Evolutionary conservation across 2,797 vertebrate species (phyloP).

Genomic region (Amazona finschi): DNA sequence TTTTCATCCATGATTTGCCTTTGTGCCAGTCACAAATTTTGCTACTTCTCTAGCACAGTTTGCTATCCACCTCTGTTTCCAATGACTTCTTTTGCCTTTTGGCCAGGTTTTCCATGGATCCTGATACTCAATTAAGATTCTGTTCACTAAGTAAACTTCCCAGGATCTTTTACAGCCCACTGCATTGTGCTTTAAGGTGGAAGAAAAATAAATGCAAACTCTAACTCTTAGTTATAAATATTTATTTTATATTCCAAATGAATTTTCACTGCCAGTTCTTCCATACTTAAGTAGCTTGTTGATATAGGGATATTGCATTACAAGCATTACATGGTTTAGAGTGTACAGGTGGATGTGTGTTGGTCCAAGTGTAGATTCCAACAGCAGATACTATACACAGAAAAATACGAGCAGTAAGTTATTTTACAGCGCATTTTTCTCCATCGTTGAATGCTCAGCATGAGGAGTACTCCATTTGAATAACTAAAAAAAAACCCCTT

Average conservation of each 20-base stretch:
- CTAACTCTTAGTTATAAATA: not conserved
- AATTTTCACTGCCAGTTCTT: not conserved
- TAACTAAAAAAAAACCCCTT: not conserved
- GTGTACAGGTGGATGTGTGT: fast-evolving
- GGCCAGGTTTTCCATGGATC: not conserved
- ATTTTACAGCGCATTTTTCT: not conserved
- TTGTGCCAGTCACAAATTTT: not conserved
- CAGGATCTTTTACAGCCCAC: not conserved
- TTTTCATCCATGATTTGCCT: not conserved
- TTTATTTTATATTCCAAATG: not conserved
- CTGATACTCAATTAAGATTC: not conserved
- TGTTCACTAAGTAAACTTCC: not conserved
- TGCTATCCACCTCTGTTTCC: not conserved
- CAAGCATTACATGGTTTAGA: not conserved
- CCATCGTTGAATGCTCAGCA: not conserved
- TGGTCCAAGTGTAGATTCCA: not conserved
- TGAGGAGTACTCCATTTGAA: not conserved
- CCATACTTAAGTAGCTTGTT: not conserved
- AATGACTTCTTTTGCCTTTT: not conserved
- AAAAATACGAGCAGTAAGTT: not conserved
- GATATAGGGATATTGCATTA: not conserved
- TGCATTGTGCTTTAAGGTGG: not conserved
- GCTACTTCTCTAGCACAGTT: not conserved
- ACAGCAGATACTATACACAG: not conserved
- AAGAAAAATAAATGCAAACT: not conserved